A percentile compares a stretch with the other conserved stretches of the same genome.
Evolutionary conservation across 2,888 invertebrate species (phyloP).

Genomic region (Panzeria rudis): DNA sequence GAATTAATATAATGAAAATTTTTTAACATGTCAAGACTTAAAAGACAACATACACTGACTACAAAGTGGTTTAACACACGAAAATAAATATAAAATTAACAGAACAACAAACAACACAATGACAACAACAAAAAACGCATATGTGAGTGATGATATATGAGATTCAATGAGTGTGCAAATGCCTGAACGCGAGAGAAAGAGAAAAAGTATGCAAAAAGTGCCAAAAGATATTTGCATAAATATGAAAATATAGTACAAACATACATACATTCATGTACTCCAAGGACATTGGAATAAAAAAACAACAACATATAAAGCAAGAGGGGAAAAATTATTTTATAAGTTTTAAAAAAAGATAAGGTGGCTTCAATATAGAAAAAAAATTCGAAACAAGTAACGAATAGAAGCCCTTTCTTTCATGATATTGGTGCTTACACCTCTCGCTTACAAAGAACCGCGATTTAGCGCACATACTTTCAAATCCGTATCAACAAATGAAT

Average conservation of each 20-base stretch:
- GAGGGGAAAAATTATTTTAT: neutral
- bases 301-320: neutral
- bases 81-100: slow-evolving; percentile 22
- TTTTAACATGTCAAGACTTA: slow-evolving; percentile 47
- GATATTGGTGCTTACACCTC: no score
- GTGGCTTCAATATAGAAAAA: neutral
- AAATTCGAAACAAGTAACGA: neutral
- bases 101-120: slow-evolving; percentile 3
- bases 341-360: neutral
- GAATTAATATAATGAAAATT: slow-evolving; percentile 14
- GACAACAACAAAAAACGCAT: neutral
- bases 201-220: neutral
- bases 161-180: neutral
- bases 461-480: no score
- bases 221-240: slow-evolving; percentile 28
- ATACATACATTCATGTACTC: neutral
- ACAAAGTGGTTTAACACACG: slow-evolving; percentile 25
- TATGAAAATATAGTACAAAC: neutral
- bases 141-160: slow-evolving; percentile 16
- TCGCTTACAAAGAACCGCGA: no score
- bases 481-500: no score
- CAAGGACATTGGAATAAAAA: slow-evolving; percentile 37
- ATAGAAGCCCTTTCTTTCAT: no score
- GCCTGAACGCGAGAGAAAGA: neutral
- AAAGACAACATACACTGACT: slow-evolving; percentile 48